Evolutionary conservation across 2,797 vertebrate species (phyloP).

Genomic region (Ptychadena robeensis): DNA sequence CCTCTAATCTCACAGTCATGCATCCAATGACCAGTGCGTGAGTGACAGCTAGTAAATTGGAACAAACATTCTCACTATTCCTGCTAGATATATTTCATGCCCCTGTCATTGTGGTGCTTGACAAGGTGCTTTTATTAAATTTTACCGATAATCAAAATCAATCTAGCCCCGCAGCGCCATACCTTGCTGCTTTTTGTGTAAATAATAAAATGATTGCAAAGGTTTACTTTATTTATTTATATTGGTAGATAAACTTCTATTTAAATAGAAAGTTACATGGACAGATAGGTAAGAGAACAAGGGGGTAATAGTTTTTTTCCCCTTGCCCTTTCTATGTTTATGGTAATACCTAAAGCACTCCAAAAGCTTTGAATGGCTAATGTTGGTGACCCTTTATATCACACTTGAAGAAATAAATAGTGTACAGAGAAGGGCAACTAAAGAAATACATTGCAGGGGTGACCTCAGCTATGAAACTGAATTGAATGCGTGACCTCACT

Average conservation of each 20-base stretch:
- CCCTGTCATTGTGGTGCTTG: slow-evolving; percentile 61
- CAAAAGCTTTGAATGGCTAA: too few species aligned
- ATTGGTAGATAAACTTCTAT: neutral
- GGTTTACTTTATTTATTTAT: neutral
- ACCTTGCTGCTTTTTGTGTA: slow-evolving; percentile 59
- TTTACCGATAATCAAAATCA: slow-evolving; percentile 69
- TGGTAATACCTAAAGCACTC: too few species aligned
- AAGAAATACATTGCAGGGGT: too few species aligned
- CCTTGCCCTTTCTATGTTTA: too few species aligned
- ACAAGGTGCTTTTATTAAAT: slow-evolving; percentile 70
- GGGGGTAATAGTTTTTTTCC: neutral
- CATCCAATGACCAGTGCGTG: slow-evolving; percentile 60
- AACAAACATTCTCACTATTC: slow-evolving; percentile 68
- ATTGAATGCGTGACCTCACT: too few species aligned
- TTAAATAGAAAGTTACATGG: neutral
- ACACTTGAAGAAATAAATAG: too few species aligned
- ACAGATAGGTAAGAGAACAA: neutral
- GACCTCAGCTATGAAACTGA: too few species aligned
- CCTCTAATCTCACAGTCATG: slow-evolving; percentile 52
- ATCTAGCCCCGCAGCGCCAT: slow-evolving; percentile 66
- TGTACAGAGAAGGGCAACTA: too few species aligned
- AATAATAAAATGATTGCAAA: slow-evolving; percentile 5
- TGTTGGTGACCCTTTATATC: too few species aligned
- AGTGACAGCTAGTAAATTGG: slow-evolving; percentile 76
- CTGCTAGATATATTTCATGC: slow-evolving; percentile 70